Evolutionary conservation across 53 echinoderm and acorn worm genomes (phyloP).

Genomic region (Echinarachnius parma): DNA sequence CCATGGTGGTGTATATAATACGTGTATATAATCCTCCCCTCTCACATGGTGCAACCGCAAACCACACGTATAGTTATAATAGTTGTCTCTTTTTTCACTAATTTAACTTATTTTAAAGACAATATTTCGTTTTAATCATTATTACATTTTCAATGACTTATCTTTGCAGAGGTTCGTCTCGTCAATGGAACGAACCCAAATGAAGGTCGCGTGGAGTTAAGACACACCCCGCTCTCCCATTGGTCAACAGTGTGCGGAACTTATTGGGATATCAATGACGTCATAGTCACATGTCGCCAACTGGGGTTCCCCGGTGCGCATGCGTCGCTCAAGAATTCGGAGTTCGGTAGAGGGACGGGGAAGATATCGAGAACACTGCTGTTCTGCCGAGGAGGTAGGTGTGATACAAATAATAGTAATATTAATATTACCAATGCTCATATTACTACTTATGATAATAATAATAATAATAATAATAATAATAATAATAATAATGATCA

Average conservation of each 20-base stretch:
- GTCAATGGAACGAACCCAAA: constrained; percentile 22
- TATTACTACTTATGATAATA: too few species aligned
- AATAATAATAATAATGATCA: too few species aligned
- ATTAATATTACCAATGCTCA: neutral
- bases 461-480: too few species aligned
- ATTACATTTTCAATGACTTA: too few species aligned
- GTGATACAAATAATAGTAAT: neutral
- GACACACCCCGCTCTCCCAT: constrained; percentile 13
- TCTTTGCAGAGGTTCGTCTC: constrained; percentile 12
- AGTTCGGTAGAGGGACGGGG: constrained; percentile 19
- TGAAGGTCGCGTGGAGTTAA: constrained; percentile 33
- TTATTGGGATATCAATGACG: constrained; percentile 43
- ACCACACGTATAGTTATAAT: too few species aligned
- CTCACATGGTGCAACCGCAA: too few species aligned
- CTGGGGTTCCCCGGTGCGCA: constrained; percentile 33
- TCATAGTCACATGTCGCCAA: constrained; percentile 47
- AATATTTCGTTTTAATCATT: too few species aligned
- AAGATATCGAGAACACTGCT: constrained; percentile 26
- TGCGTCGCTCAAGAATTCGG: constrained; percentile 29
- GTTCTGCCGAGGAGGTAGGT: constrained; percentile 33
- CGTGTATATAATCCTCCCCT: too few species aligned
- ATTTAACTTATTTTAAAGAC: too few species aligned
- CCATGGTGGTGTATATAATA: too few species aligned
- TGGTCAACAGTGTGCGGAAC: constrained; percentile 41
- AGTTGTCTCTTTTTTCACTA: too few species aligned